Conservation (phyloP, 2,113 vertebrate species). For the Calidris pygmaea region DNA sequence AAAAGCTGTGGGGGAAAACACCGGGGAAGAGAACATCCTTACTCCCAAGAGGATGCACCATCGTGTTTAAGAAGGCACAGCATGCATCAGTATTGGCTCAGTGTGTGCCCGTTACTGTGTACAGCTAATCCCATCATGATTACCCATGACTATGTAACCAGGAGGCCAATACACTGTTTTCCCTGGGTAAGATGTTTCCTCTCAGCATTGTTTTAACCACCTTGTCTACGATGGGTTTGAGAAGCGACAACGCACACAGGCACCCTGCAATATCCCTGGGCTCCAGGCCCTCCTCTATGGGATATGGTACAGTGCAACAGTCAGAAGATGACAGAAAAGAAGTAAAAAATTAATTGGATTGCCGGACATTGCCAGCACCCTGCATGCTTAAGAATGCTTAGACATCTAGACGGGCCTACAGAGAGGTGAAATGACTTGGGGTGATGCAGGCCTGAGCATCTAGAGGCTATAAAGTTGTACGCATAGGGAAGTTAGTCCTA, state of each 20-base stretch:
- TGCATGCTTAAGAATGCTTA: neutral
- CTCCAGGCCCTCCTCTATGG: neutral
- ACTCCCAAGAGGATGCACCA: neutral
- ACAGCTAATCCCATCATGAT: neutral
- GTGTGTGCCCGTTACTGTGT: neutral
- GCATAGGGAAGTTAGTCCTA: neutral
- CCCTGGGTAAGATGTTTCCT: neutral
- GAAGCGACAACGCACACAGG: neutral
- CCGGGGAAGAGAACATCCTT: neutral
- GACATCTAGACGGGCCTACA: neutral
- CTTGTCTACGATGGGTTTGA: accelerated
- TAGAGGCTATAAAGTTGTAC: neutral
- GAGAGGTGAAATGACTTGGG: neutral
- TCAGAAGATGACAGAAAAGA: neutral
- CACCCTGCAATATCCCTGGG: neutral
- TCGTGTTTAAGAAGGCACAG: neutral
- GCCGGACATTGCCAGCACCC: neutral
- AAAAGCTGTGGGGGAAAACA: neutral
- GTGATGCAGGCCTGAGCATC: neutral
- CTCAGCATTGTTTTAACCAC: neutral
- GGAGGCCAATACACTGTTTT: neutral
- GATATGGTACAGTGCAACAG: neutral
- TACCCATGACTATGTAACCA: neutral
- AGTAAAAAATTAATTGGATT: neutral
- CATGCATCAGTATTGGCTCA: neutral